Base-by-base conservation (phyloP, 1,140 invertebrate species). In the Rhagoletis pomonella region DNA sequence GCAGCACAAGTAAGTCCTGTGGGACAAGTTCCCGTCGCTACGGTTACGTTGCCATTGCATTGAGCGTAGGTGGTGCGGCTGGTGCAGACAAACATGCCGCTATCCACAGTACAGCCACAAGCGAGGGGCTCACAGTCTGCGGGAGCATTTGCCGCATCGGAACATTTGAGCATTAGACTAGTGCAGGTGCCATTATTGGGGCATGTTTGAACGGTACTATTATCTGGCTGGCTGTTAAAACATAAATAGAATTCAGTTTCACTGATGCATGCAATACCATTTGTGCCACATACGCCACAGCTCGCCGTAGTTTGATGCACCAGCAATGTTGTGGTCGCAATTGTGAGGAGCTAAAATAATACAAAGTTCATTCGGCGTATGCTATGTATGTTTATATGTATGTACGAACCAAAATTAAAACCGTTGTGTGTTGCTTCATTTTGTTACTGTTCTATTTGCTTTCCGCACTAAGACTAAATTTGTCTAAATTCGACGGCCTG, bases 241-340 rank as follows among this genome's bases (percentile, higher is more conserved):
- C 86, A 86, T 14, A 86, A 29, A 44, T 86, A 47, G 42, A 86
- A 86, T 47, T 64, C n/a, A 0, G 59, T 67, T 65, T 86, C 39
- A 44, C 86, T 86, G 10, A 87, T 87, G 29, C 86, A 87, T 2
- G 86, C 86, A 12, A 87, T 62, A 4, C 69, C 69, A 65, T 87
- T 87, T 4, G 2, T 42, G 6, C 67, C 44, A 55, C 86, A 87
- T 2, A 77, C 86, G 12, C 67, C 59, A n/a, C 86, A 87, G 0
- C 4, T 44, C 5, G 86, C 65, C 44, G 55, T 29, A 0, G 84
- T 42, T 42, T 62, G 84, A 59, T 60, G 39, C 4, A 85, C 84
- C 58, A 42, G 17, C 6, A 81, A 55, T 5, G 47, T 14, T 42
- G 58, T 9, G 58, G 12, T 62, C 7, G 59, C 5, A 4, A 85